Percentiles rank a stretch among this genome's conserved stretches.
Conservation (phyloP, 1,140 invertebrate genomes). For the Hetaerina americana region DNA sequence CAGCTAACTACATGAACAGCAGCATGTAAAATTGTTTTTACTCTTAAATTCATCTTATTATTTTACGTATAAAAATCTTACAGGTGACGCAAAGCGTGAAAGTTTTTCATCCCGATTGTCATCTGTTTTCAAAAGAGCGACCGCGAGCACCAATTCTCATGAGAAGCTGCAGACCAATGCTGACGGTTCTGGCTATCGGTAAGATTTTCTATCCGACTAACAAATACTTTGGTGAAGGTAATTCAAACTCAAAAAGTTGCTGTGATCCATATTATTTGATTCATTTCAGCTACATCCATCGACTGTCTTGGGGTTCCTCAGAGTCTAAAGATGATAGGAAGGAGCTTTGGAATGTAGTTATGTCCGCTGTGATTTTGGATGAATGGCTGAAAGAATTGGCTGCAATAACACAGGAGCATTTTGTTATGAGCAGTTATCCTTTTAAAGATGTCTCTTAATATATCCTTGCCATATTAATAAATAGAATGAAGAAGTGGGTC, state of each 20-base stretch:
- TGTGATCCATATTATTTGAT: no score
- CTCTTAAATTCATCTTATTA: no score
- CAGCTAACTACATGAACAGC: no score
- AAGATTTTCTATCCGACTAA: no score
- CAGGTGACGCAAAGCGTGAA: constrained; percentile 47
- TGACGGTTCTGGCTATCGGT: constrained; percentile 28
- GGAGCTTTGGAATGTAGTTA: constrained; percentile 40
- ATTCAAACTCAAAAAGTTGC: no score
- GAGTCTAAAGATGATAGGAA: not conserved
- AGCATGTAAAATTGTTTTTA: no score
- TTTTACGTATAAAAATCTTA: no score
- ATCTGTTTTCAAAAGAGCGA: constrained; percentile 52
- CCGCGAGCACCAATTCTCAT: constrained; percentile 19
- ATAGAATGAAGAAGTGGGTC: no score
- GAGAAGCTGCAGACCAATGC: constrained; percentile 26
- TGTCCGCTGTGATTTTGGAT: constrained; percentile 78
- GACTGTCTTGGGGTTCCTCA: not conserved
- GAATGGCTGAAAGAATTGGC: constrained; percentile 90
- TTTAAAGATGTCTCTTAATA: not conserved
- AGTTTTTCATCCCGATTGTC: constrained; percentile 57
- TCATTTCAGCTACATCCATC: not conserved
- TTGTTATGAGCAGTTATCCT: constrained; percentile 18
- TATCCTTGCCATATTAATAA: no score
- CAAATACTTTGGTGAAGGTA: no score
- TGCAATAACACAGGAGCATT: constrained; percentile 81